Base-by-base conservation (phyloP, 2,113 vertebrate genomes). In the Oncorhynchus gorbuscha region DNA sequence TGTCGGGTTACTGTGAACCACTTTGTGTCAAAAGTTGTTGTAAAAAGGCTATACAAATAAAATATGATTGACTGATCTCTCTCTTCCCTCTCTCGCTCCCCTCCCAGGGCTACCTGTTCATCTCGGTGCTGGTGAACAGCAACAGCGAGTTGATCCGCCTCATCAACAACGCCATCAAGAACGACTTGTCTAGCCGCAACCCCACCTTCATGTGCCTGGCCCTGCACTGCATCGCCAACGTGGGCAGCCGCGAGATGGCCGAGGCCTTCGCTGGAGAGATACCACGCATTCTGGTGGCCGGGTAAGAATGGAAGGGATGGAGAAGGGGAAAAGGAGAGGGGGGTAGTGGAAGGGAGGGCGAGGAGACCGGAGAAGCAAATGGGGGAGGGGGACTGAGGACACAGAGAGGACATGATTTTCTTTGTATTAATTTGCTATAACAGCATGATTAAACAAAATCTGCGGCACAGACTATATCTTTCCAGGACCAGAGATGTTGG, bases 151-250 rank as follows among this genome's bases (percentile, higher is more conserved):
- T 98, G 70, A 98, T 98, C 84, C 94, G 96, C 49, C 93, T 98
- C 80, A 98, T 98, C 88, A 98, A 97, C 89, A 98, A 97, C 0
- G 96, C 95, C 80, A 97, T 98, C 88, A 97, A 97, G 92, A 98
- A 98, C 0, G 96, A 98, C 91, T 89, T 98, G 90, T 95, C 96
- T 79, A 98, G 96, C 91, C 94, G 96, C 72, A 98, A 98, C 90
- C 96, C 96, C 79, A 98, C 96, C 86, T 98, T 97, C 93, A 98
- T 98, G 96, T 97, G 96, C 88, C 92, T 98, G 93, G 95, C 96
- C 0, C 91, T 98, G 77, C 96, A 98, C 90, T 98, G 96, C 71
- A 98, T 98, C 0, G 96, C 96, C 22, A 98, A 98, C 0, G 96
- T 98, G 74, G 96, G 96, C 81, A 97, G 96, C 89, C 93, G 96